Conservation (phyloP, 2,888 invertebrate genomes). For the Antheraea assamensis region DNA sequence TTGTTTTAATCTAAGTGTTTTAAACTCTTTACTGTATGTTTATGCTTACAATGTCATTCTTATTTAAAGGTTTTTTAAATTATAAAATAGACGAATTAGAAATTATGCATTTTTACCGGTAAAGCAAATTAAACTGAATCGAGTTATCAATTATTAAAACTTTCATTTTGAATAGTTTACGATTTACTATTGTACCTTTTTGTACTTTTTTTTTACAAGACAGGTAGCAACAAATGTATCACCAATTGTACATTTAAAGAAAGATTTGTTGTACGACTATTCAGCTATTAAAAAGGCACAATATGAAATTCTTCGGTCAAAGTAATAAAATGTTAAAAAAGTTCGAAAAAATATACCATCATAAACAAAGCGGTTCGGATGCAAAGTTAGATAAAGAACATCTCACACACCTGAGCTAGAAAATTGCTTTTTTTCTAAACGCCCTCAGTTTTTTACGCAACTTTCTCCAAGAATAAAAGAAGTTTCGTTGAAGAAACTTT, state of each 20-base stretch:
- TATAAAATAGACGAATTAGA: not conserved
- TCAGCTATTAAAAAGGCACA: slow-evolving; percentile 61
- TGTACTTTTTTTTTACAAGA: slow-evolving; percentile 3
- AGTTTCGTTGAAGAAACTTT: slow-evolving; percentile 76
- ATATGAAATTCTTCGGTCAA: slow-evolving; percentile 63
- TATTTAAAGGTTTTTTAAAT: not conserved
- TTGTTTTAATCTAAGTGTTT: slow-evolving; percentile 40
- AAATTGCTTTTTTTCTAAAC: slow-evolving; percentile 82
- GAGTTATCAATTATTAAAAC: not conserved
- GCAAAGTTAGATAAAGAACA: slow-evolving; percentile 83
- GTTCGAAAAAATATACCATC: slow-evolving; percentile 77
- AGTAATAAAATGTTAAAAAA: slow-evolving; percentile 79
- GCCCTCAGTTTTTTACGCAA: slow-evolving; percentile 80
- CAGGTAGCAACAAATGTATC: slow-evolving; percentile 22
- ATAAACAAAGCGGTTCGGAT: slow-evolving; percentile 81
- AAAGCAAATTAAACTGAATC: not conserved
- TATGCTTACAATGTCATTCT: not conserved
- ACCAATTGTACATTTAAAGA: slow-evolving; percentile 51
- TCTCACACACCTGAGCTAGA: slow-evolving; percentile 82
- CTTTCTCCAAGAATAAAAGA: slow-evolving; percentile 80
- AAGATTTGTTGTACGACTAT: slow-evolving; percentile 65
- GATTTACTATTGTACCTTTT: not conserved
- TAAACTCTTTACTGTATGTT: not conserved
- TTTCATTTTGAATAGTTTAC: not conserved
- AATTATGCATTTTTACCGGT: not conserved